phyloP scores from a whole-genome alignment of 2,797 vertebrate species.

The Rhynchonycteris naso region DNA sequence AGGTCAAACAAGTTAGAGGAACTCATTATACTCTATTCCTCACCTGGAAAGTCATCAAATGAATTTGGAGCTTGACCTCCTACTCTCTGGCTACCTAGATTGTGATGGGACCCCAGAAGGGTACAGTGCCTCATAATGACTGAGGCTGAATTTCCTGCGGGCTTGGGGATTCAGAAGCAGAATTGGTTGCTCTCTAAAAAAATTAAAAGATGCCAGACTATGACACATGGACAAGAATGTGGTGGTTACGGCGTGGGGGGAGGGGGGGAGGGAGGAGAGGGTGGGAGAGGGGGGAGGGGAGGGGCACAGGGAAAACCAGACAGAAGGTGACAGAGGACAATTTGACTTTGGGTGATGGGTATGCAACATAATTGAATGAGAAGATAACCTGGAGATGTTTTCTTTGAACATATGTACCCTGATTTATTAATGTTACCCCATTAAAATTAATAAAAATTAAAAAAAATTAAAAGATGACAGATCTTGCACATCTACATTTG shows the following conservation, averaged over 20 bases:
- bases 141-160: background rate
- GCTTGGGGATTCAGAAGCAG: background rate
- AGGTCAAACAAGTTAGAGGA: slow-evolving; percentile 16
- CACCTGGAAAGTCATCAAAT: background rate
- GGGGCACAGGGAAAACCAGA: too few relatives aligned
- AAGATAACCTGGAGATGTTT: too few relatives aligned
- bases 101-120: background rate
- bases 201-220: background rate
- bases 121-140: background rate
- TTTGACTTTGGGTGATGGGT: too few relatives aligned
- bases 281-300: too few relatives aligned
- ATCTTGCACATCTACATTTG: background rate
- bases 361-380: too few relatives aligned
- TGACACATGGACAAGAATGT: too few relatives aligned
- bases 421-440: too few relatives aligned
- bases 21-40: background rate
- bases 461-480: background rate
- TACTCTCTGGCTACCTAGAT: background rate
- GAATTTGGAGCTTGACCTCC: background rate
- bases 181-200: slow-evolving; percentile 23
- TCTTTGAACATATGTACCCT: too few relatives aligned
- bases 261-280: too few relatives aligned
- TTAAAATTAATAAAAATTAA: too few relatives aligned
- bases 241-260: too few relatives aligned
- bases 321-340: too few relatives aligned